Evolutionary conservation across 2,797 vertebrate genomes (phyloP), one percentile per base, ranked within the genome.

Genomic region (Etheostoma perlongum): DNA sequence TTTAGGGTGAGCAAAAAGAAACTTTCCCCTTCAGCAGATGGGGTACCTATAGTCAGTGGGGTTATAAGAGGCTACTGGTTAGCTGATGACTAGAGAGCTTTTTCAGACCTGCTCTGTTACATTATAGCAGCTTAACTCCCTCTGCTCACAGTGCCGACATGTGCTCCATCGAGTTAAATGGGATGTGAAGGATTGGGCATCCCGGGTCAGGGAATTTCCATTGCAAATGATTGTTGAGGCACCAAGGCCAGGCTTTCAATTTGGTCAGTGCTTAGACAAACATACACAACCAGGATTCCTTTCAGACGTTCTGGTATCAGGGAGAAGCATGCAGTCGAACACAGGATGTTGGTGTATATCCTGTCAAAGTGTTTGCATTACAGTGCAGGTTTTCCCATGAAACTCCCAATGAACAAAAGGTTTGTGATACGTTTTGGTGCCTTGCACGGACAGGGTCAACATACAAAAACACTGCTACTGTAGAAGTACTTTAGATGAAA

Each of bases 201-300:
- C 75, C 59, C 30, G 44, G 89, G 89, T 91, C 89, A 89, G 78
- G 72, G 86, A 86, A 87, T 88, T 89, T 91, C 79, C 76, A 81
- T 71, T 81, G 82, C 73, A 76, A 88, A 86, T 80, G 72, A 84
- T 21, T 75, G 59, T 83, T 49, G 75, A 85, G 76, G 74, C 74
- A 76, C 75, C 68, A 69, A 78, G 71, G 67, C 63, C 47, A 60
- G 25, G 52, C 69, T 73, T 77, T 81, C 65, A 44, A 71, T 85
- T 72, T 62, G 64, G 68, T 74, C 66, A 40, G 68, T 14, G 30
- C 78, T 73, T 76, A 77, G 46, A 82, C 72, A 84, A 90, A 87
- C 75, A 83, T 36, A 87, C 62, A 84, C 60, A 84, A 76, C 9
- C 10, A 36, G 54, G 53, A 78, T 64, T 61, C 59, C 52, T 80